Base-by-base conservation (phyloP, 2,888 invertebrate species). In the Synanthedon formicaeformis region DNA sequence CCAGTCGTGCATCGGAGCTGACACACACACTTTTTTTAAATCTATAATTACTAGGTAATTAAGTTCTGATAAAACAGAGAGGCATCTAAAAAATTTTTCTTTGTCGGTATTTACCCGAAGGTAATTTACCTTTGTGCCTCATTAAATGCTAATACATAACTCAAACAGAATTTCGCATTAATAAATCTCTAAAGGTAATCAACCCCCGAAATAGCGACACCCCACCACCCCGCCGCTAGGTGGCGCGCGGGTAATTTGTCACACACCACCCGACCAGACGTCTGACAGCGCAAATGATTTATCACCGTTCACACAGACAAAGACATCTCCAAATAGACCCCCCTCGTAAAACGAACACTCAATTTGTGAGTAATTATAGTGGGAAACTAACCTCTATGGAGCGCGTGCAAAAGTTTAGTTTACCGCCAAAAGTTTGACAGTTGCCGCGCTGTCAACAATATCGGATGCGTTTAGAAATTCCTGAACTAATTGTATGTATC, bases 401-500 rank as follows among this genome's bases (percentile, higher is more conserved):
- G 60, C 40, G 13, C 56, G 56, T 58, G 62, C 63, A 75, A 77
- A 76, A 76, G 78, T 68, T 67, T 66, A 71, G 62, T 73, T 79
- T 80, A 73, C 72, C 77, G 77, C 76, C 72, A 69, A 76, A 71
- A 72, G 62, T 67, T 66, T 73, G 69, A 67, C 69, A 65, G 68
- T 69, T 69, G 67, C 67, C 58, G 64, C 61, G 64, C 73, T 76
- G 73, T 73, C 75, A 73, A 58, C 70, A 64, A 55, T 63, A 62
- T 67, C 66, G 67, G 66, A 62, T 67, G 66, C 80, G 77, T 78
- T 81, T 75, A 69, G 70, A 77, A 74, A 77, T 84, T 81, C 82
- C 81, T 63, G 61, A 57, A 62, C 81, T 86, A 87, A 87, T 87
- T 84, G 85, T 77, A 85, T 77, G 82, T 75, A 83, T 78, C 81